Percentiles rank a stretch among this genome's conserved stretches.
Evolutionary conservation across 2,888 invertebrate species (phyloP).

Genomic region (Steinernema carpocapsae): DNA sequence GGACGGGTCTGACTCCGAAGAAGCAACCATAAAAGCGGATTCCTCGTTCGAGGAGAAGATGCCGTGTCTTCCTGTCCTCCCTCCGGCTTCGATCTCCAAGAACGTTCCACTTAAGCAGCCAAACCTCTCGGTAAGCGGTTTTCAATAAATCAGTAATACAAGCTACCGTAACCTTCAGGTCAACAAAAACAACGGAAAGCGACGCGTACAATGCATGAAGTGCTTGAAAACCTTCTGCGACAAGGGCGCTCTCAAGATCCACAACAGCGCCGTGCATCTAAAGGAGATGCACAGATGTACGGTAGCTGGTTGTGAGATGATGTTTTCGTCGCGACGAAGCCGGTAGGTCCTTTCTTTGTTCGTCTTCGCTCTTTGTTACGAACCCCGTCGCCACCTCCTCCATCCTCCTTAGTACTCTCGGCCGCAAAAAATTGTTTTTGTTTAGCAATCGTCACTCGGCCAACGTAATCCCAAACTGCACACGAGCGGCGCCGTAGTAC

Average conservation of each 20-base stretch:
- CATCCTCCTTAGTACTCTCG: neutral
- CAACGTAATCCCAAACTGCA: conserved; percentile 68
- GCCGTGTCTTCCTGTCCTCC: neutral
- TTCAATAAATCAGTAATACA: neutral
- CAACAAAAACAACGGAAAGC: conserved; percentile 44
- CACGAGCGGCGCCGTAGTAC: conserved; percentile 43
- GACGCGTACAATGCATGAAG: conserved; percentile 79
- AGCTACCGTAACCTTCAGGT: conserved; percentile 8
- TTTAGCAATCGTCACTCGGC: conserved; percentile 66
- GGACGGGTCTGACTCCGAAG: conserved; percentile 20
- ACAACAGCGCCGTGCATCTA: conserved; percentile 96
- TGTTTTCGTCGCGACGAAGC: conserved; percentile 61
- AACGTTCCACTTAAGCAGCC: conserved; percentile 14
- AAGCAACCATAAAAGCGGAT: neutral
- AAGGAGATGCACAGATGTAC: conserved; percentile 99
- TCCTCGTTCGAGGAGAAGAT: neutral
- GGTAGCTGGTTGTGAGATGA: conserved; percentile 73
- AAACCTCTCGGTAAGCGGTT: neutral
- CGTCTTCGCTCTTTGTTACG: conserved; percentile 9
- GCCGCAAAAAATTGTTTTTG: conserved; percentile 11
- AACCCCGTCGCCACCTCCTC: neutral
- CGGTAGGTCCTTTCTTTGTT: conserved; percentile 39
- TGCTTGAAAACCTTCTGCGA: conserved; percentile 99
- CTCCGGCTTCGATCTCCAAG: neutral
- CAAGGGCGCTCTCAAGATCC: conserved; percentile 98